Conservation (phyloP, 2,888 invertebrate genomes). For the Drosophila macrothrix region DNA sequence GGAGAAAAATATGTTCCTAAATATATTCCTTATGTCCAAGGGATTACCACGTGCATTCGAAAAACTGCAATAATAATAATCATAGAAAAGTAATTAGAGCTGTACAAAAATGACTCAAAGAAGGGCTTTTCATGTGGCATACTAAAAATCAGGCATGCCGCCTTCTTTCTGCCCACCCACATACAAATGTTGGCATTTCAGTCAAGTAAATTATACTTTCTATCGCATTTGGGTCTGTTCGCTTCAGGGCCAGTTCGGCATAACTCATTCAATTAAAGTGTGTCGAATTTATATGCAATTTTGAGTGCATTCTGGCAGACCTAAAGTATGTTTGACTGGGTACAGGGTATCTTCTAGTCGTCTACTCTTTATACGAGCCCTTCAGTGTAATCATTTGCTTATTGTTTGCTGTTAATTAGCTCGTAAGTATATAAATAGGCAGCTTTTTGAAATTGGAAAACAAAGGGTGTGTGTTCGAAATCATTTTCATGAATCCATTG, state of each 20-base stretch:
- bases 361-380: background rate
- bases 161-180: background rate
- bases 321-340: background rate
- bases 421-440: conserved; percentile 76
- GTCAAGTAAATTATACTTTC: background rate
- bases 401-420: conserved; percentile 24
- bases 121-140: background rate
- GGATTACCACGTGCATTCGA: background rate
- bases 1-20: background rate
- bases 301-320: background rate
- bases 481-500: conserved; percentile 19
- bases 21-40: background rate
- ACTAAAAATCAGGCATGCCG: background rate
- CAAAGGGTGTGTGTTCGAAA: conserved; percentile 61
- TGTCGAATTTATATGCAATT: background rate
- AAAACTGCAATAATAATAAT: background rate
- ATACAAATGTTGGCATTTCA: background rate
- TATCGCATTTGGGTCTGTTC: background rate
- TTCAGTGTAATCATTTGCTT: conserved; percentile 6
- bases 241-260: background rate
- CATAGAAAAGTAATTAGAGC: background rate
- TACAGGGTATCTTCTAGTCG: background rate
- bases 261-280: background rate
- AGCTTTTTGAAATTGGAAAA: conserved; percentile 62
- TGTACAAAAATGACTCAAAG: background rate